These are phyloP conservation scores for Dugesia japonica DNA, from an alignment of 2,888 invertebrate species.

Conservation along the genomic window DNA sequence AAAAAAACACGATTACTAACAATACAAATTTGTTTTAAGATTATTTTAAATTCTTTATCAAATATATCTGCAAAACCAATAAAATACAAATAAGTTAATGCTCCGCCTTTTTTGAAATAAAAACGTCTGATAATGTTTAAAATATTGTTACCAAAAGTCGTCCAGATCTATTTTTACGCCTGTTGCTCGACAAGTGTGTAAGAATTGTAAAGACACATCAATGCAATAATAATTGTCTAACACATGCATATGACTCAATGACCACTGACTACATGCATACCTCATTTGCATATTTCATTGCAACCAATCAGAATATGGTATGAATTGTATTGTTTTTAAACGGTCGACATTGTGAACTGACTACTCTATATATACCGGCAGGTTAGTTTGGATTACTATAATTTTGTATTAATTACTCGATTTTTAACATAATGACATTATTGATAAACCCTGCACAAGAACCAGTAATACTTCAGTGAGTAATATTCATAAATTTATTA, in stretches of 20 bases:
- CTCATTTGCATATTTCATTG: not conserved
- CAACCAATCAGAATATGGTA: conserved; percentile 11
- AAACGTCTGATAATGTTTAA: too few species aligned
- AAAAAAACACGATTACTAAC: too few species aligned
- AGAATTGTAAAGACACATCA: not conserved
- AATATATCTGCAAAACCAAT: too few species aligned
- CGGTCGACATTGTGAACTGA: conserved; percentile 10
- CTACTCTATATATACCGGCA: conserved; percentile 11
- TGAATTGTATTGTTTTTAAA: conserved; percentile 14
- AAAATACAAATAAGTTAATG: too few species aligned
- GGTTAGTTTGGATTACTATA: conserved; percentile 15
- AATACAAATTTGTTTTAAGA: too few species aligned
- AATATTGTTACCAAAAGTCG: not conserved
- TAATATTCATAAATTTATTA: not conserved
- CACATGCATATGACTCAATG: not conserved
- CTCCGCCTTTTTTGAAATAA: too few species aligned
- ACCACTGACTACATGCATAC: conserved; percentile 10
- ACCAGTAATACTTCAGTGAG: not conserved
- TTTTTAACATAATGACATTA: conserved; percentile 5
- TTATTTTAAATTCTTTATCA: too few species aligned
- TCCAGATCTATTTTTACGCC: not conserved
- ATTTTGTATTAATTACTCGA: not conserved
- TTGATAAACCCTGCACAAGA: conserved; percentile 4
- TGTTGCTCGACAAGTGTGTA: not conserved
- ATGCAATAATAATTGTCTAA: not conserved